Conservation (phyloP, 2,113 vertebrate genomes). For the Thryonomys swinderianus region DNA sequence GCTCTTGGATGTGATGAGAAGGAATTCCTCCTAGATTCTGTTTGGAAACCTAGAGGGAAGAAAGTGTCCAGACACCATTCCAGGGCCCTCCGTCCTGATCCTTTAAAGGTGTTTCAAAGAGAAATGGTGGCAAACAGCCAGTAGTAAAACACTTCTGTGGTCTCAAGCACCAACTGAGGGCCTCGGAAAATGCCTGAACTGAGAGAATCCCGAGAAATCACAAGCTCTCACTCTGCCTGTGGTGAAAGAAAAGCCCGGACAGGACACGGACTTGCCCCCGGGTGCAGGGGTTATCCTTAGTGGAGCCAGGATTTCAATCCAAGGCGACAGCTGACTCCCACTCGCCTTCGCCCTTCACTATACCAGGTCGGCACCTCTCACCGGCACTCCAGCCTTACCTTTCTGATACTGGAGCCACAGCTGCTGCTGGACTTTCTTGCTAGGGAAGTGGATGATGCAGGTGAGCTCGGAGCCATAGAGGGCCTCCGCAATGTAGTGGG, state of each 20-base stretch:
- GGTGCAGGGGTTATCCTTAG: accelerated
- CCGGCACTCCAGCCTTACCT: conserved; percentile 87
- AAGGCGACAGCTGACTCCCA: neutral
- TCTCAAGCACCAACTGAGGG: neutral
- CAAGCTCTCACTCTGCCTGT: neutral
- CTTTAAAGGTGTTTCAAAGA: neutral
- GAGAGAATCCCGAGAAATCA: neutral
- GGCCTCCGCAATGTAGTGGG: conserved; percentile 96
- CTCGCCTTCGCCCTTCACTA: neutral
- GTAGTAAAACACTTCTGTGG: neutral
- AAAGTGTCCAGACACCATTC: neutral
- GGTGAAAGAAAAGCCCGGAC: neutral
- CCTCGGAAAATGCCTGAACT: neutral
- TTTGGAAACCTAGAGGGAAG: neutral
- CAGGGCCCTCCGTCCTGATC: accelerated
- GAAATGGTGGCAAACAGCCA: neutral
- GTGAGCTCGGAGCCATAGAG: conserved; percentile 97
- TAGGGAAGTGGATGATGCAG: conserved; percentile 98
- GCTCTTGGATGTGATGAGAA: too few relatives aligned
- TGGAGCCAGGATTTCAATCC: neutral
- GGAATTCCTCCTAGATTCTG: neutral
- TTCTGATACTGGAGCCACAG: conserved; percentile 99
- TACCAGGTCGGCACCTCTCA: neutral
- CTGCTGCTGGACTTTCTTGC: conserved; percentile 99
- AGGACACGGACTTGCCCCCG: accelerated